These are phyloP conservation scores for Leptonema lineaticorne DNA, from an alignment of 1,140 invertebrate species.

Conservation along the genomic window DNA sequence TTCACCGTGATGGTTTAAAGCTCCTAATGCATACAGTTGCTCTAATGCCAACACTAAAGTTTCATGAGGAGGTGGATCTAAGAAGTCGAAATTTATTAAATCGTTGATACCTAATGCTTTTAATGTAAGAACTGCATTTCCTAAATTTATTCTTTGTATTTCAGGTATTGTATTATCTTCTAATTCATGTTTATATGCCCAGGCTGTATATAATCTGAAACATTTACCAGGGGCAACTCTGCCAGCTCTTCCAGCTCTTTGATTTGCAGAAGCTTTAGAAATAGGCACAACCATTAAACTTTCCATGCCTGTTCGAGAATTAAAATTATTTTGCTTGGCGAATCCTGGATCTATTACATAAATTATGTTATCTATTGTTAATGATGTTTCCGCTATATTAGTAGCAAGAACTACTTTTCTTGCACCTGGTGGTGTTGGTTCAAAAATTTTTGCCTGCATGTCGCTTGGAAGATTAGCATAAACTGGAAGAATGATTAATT, in stretches of 20 bases:
- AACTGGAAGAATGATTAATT: slow-evolving; percentile 93
- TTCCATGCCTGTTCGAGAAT: slow-evolving; percentile 97
- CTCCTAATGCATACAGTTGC: slow-evolving; percentile 97
- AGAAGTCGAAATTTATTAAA: slow-evolving; percentile 96
- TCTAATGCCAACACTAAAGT: slow-evolving; percentile 94
- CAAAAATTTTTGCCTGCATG: slow-evolving; percentile 98
- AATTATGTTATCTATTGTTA: slow-evolving; percentile 99
- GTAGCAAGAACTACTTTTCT: slow-evolving; percentile 97
- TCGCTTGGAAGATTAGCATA: slow-evolving; percentile 99
- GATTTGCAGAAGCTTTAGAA: slow-evolving; percentile 95
- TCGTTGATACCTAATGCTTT: slow-evolving; percentile 98
- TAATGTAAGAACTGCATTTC: slow-evolving; percentile 94
- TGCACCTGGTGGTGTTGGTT: slow-evolving; percentile 91
- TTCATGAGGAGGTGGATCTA: slow-evolving; percentile 98
- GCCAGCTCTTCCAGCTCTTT: slow-evolving; percentile 89
- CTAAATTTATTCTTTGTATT: slow-evolving; percentile 96
- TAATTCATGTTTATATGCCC: slow-evolving; percentile 96
- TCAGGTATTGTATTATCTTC: slow-evolving; percentile 98
- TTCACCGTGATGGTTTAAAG: slow-evolving; percentile 95
- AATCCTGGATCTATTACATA: slow-evolving; percentile 99
- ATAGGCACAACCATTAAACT: slow-evolving; percentile 97
- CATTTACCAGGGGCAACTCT: slow-evolving; percentile 95
- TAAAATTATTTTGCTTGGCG: slow-evolving; percentile 99
- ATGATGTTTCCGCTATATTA: slow-evolving; percentile 98
- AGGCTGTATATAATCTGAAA: slow-evolving; percentile 94